Evolutionary conservation across 1,140 invertebrate species (phyloP).

Genomic region (Halesus radiatus): DNA sequence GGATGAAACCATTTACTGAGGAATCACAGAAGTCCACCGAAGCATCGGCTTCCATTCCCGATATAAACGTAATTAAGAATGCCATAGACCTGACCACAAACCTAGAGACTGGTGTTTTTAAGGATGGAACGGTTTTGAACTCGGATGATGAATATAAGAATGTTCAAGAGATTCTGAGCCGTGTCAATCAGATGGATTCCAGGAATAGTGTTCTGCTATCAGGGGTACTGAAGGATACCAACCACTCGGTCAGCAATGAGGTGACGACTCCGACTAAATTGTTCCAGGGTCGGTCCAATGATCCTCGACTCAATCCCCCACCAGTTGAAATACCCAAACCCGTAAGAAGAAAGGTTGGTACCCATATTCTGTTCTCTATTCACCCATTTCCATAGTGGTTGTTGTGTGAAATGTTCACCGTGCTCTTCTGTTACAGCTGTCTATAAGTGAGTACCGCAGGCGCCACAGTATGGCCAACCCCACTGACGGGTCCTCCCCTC

Average conservation of each 20-base stretch:
- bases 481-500: conserved; percentile 25
- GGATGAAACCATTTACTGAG: conserved; percentile 60
- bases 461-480: conserved; percentile 59
- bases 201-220: conserved; percentile 68
- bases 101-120: conserved; percentile 66
- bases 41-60: conserved; percentile 61
- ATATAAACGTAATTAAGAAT: conserved; percentile 69
- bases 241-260: conserved; percentile 56
- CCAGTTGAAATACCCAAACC: conserved; percentile 67
- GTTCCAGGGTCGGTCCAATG: conserved; percentile 59
- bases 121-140: conserved; percentile 62
- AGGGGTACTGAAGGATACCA: conserved; percentile 63
- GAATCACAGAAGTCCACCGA: conserved; percentile 58
- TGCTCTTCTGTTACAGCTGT: conserved; percentile 60
- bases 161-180: conserved; percentile 67
- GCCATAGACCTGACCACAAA: conserved; percentile 68
- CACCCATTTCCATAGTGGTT: too few relatives aligned
- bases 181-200: conserved; percentile 69
- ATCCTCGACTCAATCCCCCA: conserved; percentile 67
- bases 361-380: too few relatives aligned
- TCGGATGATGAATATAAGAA: conserved; percentile 66
- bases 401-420: too few relatives aligned
- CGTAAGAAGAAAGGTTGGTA: conserved; percentile 65
- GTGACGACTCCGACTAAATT: conserved; percentile 58
- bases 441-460: conserved; percentile 68